Evolutionary conservation across 2,888 invertebrate species (phyloP).

Genomic region (Disparrhopalites patrizii): DNA sequence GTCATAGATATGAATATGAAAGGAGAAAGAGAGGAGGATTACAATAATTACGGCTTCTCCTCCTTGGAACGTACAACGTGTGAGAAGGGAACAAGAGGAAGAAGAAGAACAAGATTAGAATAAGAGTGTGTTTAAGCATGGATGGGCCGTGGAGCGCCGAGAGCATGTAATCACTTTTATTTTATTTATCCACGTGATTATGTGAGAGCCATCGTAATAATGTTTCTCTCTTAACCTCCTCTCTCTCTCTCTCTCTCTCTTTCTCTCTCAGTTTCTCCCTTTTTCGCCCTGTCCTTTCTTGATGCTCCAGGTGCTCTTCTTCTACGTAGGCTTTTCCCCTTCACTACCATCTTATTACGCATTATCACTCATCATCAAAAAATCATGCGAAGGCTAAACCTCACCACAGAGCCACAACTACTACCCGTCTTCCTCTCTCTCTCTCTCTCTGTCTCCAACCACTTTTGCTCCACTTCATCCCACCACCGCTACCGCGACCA

Average conservation of each 20-base stretch:
- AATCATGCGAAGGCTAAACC: background rate
- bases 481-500: background rate
- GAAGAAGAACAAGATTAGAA: background rate
- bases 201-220: slow-evolving; percentile 20
- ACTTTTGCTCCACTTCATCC: background rate
- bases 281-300: slow-evolving; percentile 15
- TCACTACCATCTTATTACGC: background rate
- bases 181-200: slow-evolving; percentile 28
- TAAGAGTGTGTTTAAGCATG: background rate
- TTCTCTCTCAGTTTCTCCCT: too few relatives aligned
- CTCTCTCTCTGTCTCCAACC: background rate
- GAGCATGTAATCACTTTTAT: slow-evolving; percentile 1
- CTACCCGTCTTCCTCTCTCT: background rate
- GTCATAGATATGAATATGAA: background rate
- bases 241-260: too few relatives aligned
- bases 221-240: too few relatives aligned
- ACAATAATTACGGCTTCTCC: background rate
- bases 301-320: slow-evolving; percentile 4
- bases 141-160: background rate
- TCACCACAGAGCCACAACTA: too few relatives aligned
- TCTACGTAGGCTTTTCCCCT: background rate
- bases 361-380: slow-evolving; percentile 13
- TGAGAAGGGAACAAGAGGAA: background rate
- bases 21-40: background rate
- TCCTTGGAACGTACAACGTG: too few relatives aligned